phyloP scores from a whole-genome alignment of 2,888 invertebrate genomes.

The Kryphioiulus occultus region DNA sequence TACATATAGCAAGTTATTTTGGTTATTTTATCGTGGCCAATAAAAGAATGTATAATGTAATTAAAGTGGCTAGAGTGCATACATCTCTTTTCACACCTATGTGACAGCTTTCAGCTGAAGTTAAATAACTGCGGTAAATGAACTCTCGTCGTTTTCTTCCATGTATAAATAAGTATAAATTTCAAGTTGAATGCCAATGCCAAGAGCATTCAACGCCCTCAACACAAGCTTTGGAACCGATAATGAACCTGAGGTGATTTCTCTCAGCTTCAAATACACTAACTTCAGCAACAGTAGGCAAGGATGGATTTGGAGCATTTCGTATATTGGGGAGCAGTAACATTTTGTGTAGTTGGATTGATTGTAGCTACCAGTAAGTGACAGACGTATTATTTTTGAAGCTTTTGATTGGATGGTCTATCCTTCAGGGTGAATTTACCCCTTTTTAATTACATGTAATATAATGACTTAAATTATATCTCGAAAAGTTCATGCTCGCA shows the following conservation, averaged over 20 bases:
- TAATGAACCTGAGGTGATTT: background rate
- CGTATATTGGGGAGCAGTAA: background rate
- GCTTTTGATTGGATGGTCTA: background rate
- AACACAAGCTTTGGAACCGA: background rate
- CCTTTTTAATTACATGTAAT: no score
- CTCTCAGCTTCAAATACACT: background rate
- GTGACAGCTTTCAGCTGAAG: background rate
- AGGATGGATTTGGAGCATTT: background rate
- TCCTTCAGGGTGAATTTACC: no score
- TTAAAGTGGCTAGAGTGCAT: background rate
- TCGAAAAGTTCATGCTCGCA: no score
- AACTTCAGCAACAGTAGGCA: background rate
- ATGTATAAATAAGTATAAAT: background rate
- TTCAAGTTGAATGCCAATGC: constrained; percentile 28
- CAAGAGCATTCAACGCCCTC: background rate
- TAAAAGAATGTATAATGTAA: background rate
- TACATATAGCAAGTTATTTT: background rate
- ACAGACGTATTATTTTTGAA: background rate
- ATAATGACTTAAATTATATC: no score
- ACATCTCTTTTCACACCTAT: background rate
- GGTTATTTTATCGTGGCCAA: background rate
- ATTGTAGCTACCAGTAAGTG: background rate
- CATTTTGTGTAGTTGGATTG: background rate
- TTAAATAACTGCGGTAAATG: constrained; percentile 31
- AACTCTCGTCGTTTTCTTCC: background rate